Evolutionary conservation across 2,888 invertebrate species (phyloP).

Genomic region (Zygogramma bicolorata): DNA sequence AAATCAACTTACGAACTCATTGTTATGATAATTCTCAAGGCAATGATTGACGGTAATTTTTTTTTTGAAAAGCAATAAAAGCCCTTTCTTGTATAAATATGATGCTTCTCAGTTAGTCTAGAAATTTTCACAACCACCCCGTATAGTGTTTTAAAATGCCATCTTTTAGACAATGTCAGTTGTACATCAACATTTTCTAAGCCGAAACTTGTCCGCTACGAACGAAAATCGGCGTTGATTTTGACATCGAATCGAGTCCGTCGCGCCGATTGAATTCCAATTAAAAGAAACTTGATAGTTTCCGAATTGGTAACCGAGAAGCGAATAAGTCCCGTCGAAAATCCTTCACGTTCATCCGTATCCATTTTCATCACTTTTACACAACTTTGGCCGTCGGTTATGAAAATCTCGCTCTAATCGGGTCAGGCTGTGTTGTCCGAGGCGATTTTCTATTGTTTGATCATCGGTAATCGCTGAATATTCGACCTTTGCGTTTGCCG

Average conservation of each 20-base stretch:
- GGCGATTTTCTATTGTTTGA: background rate
- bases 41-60: no score
- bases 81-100: no score
- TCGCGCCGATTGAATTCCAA: constrained; percentile 23
- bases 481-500: background rate
- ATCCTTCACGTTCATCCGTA: constrained; percentile 20
- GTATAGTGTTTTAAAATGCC: no score
- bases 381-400: constrained; percentile 9
- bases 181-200: no score
- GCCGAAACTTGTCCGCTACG: background rate
- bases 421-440: background rate
- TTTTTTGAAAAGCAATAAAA: no score
- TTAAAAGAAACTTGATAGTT: constrained; percentile 22
- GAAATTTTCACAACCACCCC: no score
- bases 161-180: no score
- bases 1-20: no score
- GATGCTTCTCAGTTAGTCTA: no score
- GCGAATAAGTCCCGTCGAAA: constrained; percentile 15
- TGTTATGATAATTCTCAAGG: no score
- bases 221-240: background rate
- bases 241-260: background rate
- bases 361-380: constrained; percentile 28
- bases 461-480: background rate
- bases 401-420: background rate
- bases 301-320: constrained; percentile 17